A percentile compares a stretch with the other conserved stretches of the same genome.
Evolutionary conservation across 2,888 invertebrate genomes (phyloP).

Genomic region (Diloba caeruleocephala): DNA sequence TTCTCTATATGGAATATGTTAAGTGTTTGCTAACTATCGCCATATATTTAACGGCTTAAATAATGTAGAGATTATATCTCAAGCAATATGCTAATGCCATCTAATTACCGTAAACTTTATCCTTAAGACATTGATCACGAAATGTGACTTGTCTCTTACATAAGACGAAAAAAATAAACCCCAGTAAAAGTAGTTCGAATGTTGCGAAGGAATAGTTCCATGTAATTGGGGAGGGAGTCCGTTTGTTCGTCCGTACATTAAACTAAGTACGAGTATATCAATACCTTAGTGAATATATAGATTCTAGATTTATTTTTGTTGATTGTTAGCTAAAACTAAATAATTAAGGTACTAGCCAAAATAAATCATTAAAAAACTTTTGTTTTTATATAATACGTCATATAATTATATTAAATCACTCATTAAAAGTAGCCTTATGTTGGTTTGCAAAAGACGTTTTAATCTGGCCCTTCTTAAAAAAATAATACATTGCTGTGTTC

Average conservation of each 20-base stretch:
- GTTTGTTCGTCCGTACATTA: slow-evolving; percentile 26
- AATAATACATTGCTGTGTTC: slow-evolving; percentile 6
- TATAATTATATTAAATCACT: too few relatives aligned
- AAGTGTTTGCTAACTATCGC: slow-evolving; percentile 46
- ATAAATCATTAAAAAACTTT: slow-evolving; percentile 4
- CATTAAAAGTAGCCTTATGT: too few relatives aligned
- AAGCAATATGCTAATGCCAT: slow-evolving; percentile 81
- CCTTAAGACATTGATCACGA: slow-evolving; percentile 84
- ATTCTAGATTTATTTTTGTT: too few relatives aligned
- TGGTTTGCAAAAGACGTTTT: too few relatives aligned
- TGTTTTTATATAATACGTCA: too few relatives aligned
- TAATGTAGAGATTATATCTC: slow-evolving; percentile 57
- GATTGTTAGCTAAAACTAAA: neutral
- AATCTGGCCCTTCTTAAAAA: too few relatives aligned
- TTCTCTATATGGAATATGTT: slow-evolving; percentile 35
- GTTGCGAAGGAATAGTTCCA: slow-evolving; percentile 62
- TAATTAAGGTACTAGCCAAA: too few relatives aligned
- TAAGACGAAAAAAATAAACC: slow-evolving; percentile 67
- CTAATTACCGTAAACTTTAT: slow-evolving; percentile 82
- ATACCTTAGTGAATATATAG: too few relatives aligned
- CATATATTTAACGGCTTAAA: slow-evolving; percentile 43
- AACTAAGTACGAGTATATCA: too few relatives aligned
- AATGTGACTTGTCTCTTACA: slow-evolving; percentile 74
- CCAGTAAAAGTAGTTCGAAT: slow-evolving; percentile 71
- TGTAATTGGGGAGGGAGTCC: slow-evolving; percentile 47